Percentiles rank a stretch among this genome's conserved stretches.
Evolutionary conservation across 2,113 vertebrate species (phyloP).

Genomic region (Pipra filicauda): DNA sequence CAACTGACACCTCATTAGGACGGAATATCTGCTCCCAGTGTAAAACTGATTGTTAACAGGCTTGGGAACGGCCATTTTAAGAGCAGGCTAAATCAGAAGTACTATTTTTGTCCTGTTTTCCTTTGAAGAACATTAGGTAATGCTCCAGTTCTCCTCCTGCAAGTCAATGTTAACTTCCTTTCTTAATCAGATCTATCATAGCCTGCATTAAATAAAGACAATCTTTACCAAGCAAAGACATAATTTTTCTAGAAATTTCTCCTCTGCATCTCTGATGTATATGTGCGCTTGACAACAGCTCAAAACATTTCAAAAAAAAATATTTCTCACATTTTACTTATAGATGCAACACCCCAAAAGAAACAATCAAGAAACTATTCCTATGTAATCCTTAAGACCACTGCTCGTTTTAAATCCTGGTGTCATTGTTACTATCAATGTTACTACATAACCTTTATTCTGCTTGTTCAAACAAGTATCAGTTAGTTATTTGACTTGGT

Average conservation of each 20-base stretch:
- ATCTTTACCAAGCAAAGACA: neutral
- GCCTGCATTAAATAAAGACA: neutral
- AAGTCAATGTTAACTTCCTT: neutral
- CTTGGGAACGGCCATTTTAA: neutral
- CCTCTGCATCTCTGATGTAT: neutral
- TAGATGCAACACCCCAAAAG: neutral
- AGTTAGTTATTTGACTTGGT: neutral
- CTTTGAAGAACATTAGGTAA: neutral
- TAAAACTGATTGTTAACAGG: neutral
- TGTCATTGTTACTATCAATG: neutral
- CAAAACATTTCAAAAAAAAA: neutral
- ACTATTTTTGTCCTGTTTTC: neutral
- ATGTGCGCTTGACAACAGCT: neutral
- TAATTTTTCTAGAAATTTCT: neutral
- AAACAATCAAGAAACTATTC: neutral
- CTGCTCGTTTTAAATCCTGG: neutral
- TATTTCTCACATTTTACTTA: neutral
- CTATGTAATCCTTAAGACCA: neutral
- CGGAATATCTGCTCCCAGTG: neutral
- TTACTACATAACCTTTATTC: neutral
- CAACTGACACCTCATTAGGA: accelerated
- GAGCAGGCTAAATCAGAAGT: neutral
- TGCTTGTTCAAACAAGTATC: neutral
- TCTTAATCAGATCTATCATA: neutral
- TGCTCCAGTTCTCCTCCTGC: neutral